Base-by-base conservation (phyloP, 2,797 vertebrate genomes). In the Crenuchus spilurus region DNA sequence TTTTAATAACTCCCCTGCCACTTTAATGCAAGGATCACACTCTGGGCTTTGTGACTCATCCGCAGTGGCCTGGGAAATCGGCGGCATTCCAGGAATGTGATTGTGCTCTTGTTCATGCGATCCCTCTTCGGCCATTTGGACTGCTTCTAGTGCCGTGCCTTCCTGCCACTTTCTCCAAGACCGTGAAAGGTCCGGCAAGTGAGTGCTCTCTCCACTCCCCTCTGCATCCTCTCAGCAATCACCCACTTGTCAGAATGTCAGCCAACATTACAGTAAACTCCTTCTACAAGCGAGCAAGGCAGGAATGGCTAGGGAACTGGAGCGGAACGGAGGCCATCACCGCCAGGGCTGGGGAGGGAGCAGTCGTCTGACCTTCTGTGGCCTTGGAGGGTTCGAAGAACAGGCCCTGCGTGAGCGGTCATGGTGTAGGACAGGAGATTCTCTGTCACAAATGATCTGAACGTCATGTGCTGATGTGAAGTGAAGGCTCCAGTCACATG, bases 241-340 rank as follows among this genome's bases (percentile, higher is more conserved):
- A 85, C 83, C 82, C 24, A 82, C 84, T 88, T 89, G 89, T 89
- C 87, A 84, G 82, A 80, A 88, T 89, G 90, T 93, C 92, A 89
- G 84, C 80, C 76, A 82, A 85, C 86, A 90, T 93, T 89, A 91
- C 78, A 72, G 83, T 85, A 86, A 83, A 80, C 79, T 77, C 64
- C 78, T 80, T 64, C 77, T 54, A 77, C 78, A 74, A 79, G 80
- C 84, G 87, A 88, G 74, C 39, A 79, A 75, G 76, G 79, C 78
- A 85, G 82, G 75, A 82, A 81, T 81, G 77, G 82, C 84, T 76
- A 71, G 70, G 77, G 86, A 89, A 91, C 81, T 89, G 84, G 88
- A 88, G 84, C 87, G 88, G 82, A 87, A 86, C 42, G 10, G 72
- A 85, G 73, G 78, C 85, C 79, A 79, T 91, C 75, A 52, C 72